Evolutionary conservation across 2,113 vertebrate species (phyloP).

Genomic region (human (Homo sapiens)): DNA sequence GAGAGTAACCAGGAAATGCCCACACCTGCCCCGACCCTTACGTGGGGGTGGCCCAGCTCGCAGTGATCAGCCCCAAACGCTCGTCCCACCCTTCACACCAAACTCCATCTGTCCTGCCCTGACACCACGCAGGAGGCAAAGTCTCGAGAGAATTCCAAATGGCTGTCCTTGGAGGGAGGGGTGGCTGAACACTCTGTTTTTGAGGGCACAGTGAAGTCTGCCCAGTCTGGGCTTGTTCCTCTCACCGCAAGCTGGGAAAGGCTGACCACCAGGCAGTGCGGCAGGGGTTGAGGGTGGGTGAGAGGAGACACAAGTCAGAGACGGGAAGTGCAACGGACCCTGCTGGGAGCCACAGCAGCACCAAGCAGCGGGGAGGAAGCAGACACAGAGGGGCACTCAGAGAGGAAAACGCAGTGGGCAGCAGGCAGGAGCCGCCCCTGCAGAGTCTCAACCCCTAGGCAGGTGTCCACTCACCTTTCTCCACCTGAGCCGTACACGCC

Average conservation of each 20-base stretch:
- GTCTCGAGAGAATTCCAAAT: not conserved
- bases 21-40: not conserved
- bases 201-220: not conserved
- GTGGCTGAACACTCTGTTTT: not conserved
- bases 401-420: not conserved
- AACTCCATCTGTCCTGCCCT: not conserved
- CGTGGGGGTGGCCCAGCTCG: not conserved
- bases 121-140: not conserved
- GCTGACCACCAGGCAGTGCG: not conserved
- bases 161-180: not conserved
- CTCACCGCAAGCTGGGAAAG: not conserved
- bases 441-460: not conserved
- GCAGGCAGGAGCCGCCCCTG: not conserved
- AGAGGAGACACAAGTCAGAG: not conserved
- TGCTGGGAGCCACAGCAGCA: not conserved
- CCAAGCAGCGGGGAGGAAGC: not conserved
- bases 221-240: not conserved
- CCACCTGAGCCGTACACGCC: slow-evolving; percentile 79
- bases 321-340: not conserved
- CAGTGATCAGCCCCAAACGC: not conserved
- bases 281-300: not conserved
- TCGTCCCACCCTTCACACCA: not conserved
- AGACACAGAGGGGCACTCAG: not conserved
- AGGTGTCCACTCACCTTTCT: slow-evolving; percentile 79
- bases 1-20: not conserved